Base-by-base conservation (phyloP, 2,888 invertebrate genomes). In the Zaprionus bogoriensis region DNA sequence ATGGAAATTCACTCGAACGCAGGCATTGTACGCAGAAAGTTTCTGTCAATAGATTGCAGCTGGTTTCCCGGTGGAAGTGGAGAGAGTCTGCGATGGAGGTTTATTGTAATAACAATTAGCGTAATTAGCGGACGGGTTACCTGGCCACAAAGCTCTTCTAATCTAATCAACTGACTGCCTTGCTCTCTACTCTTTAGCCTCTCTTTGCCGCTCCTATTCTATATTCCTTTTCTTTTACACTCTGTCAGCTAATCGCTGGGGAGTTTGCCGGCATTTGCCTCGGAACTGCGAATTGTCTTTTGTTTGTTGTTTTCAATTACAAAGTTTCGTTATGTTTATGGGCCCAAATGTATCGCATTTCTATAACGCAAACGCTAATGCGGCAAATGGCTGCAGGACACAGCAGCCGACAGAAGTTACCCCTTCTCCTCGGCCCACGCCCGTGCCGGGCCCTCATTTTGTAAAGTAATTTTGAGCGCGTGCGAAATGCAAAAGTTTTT, bases 401-500 rank as follows among this genome's bases (percentile, higher is more conserved):
- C n/a, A n/a, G n/a, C n/a, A 66, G 44, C 41, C 14, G 14, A 12
- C n/a, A n/a, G n/a, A n/a, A n/a, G 22, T 1, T 7, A 19, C 17
- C 38, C 36, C n/a, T 20, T 32, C 19, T 54, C n/a, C 12, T 23
- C 17, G 22, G 17, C 28, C 39, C 14, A 30, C 19, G 12, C 25
- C n/a, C n/a, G n/a, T n/a, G n/a, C n/a, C n/a, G n/a, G n/a, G n/a
- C n/a, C n/a, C n/a, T n/a, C 12, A 22, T 57, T 25, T 30, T 51
- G 53, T 52, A 60, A 84, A 84, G 76, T 84, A 75, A 84, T 82
- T 82, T 84, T 54, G 50, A 84, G 76, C 68, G 69, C 78, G 81
- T 86, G 84, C 87, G 64, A 82, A 86, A 81, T 77, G 83, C 58
- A 67, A 81, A 81, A 86, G 68, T 86, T 80, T 80, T 50, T 22